Conservation (phyloP, 2,888 invertebrate species). For the Erebia epiphron region DNA sequence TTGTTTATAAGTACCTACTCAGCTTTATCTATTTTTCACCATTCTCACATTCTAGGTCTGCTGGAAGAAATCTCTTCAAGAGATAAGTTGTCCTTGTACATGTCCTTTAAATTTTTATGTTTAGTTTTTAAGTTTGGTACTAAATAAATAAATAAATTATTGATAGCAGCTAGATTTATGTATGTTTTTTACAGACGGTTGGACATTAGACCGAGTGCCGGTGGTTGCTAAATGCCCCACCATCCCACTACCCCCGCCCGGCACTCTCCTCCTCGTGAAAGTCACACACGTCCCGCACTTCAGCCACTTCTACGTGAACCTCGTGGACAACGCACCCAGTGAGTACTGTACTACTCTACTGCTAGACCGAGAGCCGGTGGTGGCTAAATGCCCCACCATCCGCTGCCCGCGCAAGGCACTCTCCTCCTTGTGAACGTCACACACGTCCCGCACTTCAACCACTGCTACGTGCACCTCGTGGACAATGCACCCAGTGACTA, state of each 20-base stretch:
- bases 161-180: background rate
- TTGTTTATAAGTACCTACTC: too few species aligned
- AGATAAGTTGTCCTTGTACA: too few species aligned
- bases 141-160: too few species aligned
- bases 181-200: conserved; percentile 60
- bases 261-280: conserved; percentile 54
- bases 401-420: conserved; percentile 45
- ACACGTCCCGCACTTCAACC: conserved; percentile 64
- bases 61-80: too few species aligned
- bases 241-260: conserved; percentile 61
- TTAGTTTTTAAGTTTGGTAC: too few species aligned
- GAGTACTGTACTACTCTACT: background rate
- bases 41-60: too few species aligned
- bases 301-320: conserved; percentile 65
- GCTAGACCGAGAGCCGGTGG: background rate
- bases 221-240: conserved; percentile 52
- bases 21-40: too few species aligned
- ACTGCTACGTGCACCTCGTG: conserved; percentile 62
- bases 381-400: background rate
- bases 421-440: conserved; percentile 61
- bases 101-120: too few species aligned
- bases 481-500: conserved; percentile 39
- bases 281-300: conserved; percentile 67
- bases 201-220: conserved; percentile 67
- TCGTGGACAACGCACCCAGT: conserved; percentile 45